Percentiles rank a stretch among this genome's conserved stretches.
phyloP scores from a whole-genome alignment of 2,113 vertebrate genomes.

The Hyaena hyaena region DNA sequence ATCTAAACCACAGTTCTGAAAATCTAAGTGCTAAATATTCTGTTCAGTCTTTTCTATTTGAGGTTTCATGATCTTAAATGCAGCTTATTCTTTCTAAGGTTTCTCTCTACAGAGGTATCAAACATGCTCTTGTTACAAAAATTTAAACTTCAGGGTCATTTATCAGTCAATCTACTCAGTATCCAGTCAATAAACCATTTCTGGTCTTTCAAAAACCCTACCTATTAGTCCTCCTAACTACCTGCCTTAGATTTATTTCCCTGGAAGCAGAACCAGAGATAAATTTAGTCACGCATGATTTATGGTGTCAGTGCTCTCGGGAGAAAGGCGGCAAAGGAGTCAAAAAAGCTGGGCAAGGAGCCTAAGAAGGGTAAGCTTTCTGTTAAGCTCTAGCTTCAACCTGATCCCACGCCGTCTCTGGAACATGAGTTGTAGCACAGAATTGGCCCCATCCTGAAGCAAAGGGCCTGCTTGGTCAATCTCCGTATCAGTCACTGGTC shows the following conservation, averaged over 20 bases:
- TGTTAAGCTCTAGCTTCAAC: neutral
- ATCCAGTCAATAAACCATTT: neutral
- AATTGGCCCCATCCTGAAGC: neutral
- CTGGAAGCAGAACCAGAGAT: neutral
- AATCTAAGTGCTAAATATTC: neutral
- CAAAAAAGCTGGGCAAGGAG: rapidly evolving
- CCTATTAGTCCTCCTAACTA: neutral
- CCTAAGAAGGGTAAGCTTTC: neutral
- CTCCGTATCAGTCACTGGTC: neutral
- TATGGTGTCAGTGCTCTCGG: neutral
- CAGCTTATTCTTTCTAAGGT: neutral
- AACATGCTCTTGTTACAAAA: neutral
- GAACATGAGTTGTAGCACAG: neutral
- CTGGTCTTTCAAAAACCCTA: neutral
- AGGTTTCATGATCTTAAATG: neutral
- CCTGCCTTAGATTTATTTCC: neutral
- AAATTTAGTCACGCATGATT: neutral
- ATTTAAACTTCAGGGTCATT: neutral
- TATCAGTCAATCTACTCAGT: neutral
- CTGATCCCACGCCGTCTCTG: neutral
- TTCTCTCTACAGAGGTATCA: neutral
- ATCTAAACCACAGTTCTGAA: neutral
- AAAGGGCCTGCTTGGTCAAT: neutral
- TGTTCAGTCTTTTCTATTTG: neutral
- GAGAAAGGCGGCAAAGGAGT: neutral